These are phyloP conservation scores for Clupea harengus DNA, from an alignment of 2,113 vertebrate species.

Conservation along the genomic window DNA sequence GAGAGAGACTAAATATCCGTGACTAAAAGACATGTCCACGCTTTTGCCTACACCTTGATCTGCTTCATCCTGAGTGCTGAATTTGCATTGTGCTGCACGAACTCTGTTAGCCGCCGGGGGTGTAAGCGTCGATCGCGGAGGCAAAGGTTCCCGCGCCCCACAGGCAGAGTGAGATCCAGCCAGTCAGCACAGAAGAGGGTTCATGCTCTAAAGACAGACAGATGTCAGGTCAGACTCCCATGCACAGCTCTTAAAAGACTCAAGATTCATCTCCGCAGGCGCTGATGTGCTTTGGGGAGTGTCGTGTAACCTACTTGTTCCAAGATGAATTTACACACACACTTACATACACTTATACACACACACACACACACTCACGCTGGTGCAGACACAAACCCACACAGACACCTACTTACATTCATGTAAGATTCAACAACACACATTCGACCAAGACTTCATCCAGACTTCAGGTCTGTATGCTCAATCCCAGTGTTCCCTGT, in stretches of 20 bases:
- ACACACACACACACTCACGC: too few relatives aligned
- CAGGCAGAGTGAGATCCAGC: not conserved
- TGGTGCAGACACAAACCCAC: too few relatives aligned
- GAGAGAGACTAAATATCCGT: not conserved
- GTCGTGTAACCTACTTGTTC: too few relatives aligned
- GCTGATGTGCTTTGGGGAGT: not conserved
- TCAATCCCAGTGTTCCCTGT: too few relatives aligned
- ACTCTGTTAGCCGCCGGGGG: too few relatives aligned
- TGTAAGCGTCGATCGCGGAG: not conserved
- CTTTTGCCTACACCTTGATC: not conserved
- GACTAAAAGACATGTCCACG: not conserved
- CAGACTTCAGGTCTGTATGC: too few relatives aligned
- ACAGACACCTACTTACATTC: too few relatives aligned
- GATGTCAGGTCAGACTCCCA: not conserved
- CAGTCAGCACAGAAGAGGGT: not conserved
- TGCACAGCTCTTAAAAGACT: not conserved
- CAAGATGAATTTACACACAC: not conserved
- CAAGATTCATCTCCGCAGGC: not conserved
- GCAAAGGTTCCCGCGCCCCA: not conserved
- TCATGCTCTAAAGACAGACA: not conserved
- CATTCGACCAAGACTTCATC: too few relatives aligned
- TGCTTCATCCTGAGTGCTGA: not conserved
- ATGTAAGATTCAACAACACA: too few relatives aligned
- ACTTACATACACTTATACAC: too few relatives aligned
- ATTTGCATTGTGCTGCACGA: not conserved